A percentile compares a stretch with the other conserved stretches of the same genome.
These are phyloP conservation scores for Athalia rosae DNA, from an alignment of 2,888 invertebrate genomes.

Conservation along the genomic window DNA sequence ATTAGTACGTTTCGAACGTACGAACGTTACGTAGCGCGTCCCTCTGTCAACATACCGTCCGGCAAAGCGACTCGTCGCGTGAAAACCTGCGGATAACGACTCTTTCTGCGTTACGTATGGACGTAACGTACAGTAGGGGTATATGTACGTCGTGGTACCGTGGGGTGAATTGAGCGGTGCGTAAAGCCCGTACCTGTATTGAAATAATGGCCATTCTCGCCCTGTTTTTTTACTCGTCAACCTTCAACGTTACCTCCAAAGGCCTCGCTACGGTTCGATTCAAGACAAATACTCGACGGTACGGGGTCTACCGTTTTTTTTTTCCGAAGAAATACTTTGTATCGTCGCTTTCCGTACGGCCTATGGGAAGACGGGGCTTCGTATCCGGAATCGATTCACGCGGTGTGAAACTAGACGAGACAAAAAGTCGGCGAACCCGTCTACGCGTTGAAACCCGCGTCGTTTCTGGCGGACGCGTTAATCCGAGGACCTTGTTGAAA, in stretches of 20 bases:
- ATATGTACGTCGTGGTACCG: background rate
- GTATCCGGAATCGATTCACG: background rate
- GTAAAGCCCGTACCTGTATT: conserved; percentile 36
- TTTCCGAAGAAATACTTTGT: background rate
- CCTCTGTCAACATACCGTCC: conserved; percentile 23
- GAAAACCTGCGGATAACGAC: conserved; percentile 41
- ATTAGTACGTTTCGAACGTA: conserved; percentile 46
- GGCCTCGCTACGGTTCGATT: conserved; percentile 23
- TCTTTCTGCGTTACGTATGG: background rate
- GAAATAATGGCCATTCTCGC: conserved; percentile 38
- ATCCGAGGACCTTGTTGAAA: conserved; percentile 9
- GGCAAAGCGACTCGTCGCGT: conserved; percentile 34
- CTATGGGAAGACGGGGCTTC: background rate
- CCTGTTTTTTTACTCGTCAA: conserved; percentile 36
- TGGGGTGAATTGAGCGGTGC: conserved; percentile 32
- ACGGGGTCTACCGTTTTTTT: background rate
- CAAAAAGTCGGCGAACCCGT: background rate
- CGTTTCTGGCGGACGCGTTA: background rate
- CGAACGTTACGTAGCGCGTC: conserved; percentile 32
- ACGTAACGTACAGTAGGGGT: too few relatives aligned
- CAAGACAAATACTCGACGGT: conserved; percentile 39
- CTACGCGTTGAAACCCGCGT: background rate
- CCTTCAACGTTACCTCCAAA: conserved; percentile 8
- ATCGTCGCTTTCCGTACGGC: background rate
- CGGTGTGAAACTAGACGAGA: background rate